Base-by-base conservation (phyloP, 1,140 invertebrate genomes). In the Asobara japonica region DNA sequence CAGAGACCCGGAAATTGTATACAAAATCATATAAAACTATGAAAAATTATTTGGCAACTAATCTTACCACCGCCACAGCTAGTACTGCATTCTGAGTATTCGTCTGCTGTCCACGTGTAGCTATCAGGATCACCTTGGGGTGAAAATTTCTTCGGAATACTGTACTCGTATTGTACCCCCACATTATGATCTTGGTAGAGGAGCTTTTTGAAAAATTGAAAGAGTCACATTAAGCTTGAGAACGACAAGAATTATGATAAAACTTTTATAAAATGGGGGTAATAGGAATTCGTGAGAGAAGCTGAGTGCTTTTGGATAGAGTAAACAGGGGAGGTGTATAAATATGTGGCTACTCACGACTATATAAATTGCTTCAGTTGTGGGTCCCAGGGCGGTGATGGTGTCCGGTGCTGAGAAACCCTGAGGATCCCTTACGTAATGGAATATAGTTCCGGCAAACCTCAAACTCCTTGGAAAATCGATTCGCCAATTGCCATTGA, bases 401-500 rank as follows among this genome's bases (percentile, higher is more conserved):
- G 89, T 92, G 86, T 98, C 96, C 0, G 94, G 94, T 1, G 94
- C 92, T 2, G 92, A 91, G 79, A 96, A 93, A 13, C 92, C 93
- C 82, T 94, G 91, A 3, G 93, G 91, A 80, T 92, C 93, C 66
- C 95, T 89, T 76, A 95, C 93, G 83, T 98, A 98, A 82, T 94
- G 91, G 90, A 97, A 97, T 77, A 91, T 91, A 0, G 92, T 92
- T 4, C 95, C 95, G 13, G 94, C 93, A 78, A 96, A 95, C 66
- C 89, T 88, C 71, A 95, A 86, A 29, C 92, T 92, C 62, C 92
- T 89, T 0, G 96, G 95, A 83, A 94, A 96, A 84, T 97, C 95
- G 80, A 98, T 97, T 79, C 93, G 91, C 92, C 95, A 98, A 82
- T 98, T 94, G 4, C 97, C 97, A 85, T 98, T 98, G 16, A 98